Evolutionary conservation across 2,113 vertebrate species (phyloP), one percentile per base, ranked within the genome.

Genomic region (Malurus alboscapulatus): DNA sequence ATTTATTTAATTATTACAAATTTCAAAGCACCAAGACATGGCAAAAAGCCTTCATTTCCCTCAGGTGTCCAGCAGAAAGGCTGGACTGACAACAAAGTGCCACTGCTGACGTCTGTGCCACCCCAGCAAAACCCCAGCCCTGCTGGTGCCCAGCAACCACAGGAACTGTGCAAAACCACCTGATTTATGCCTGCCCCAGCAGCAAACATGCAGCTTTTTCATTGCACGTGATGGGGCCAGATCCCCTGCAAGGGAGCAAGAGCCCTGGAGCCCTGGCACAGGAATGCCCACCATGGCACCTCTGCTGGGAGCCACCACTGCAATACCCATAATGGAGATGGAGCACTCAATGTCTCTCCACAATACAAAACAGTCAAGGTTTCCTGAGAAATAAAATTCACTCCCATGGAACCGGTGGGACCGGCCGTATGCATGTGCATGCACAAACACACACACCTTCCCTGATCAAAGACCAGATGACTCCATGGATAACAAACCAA

Each of bases 301-400:
- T 90, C 71, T 61, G 66, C n/a, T 55, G 48, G 45, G 2, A 93
- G 30, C 53, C 92, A 44, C 48, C 71, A 48, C 82, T n/a, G 50
- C 58, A 75, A 57, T 7, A 76, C 10, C 42, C 5, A 0, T 36
- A 79, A 63, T 1, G 0, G 47, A 74, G n/a, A 69, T 17, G 27
- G 32, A 91, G 58, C 51, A 54, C 47, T 72, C 17, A 15, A 24
- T 13, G 17, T 10, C 51, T 47, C 76, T 85, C 11, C 44, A 84
- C 59, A 77, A 62, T 36, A 73, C 8, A 65, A 79, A 79, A 66
- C 0, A 76, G 13, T 21, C 13, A 0, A 58, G 2, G 34, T 59
- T 93, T 86, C 67, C 67, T 30, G 34, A 93, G 78, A 87, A 85
- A 73, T 26, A 82, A 66, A 90, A 77, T 42, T 54, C 54, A 42